phyloP scores from a whole-genome alignment of 1,140 invertebrate genomes.

The Formica selysi region DNA sequence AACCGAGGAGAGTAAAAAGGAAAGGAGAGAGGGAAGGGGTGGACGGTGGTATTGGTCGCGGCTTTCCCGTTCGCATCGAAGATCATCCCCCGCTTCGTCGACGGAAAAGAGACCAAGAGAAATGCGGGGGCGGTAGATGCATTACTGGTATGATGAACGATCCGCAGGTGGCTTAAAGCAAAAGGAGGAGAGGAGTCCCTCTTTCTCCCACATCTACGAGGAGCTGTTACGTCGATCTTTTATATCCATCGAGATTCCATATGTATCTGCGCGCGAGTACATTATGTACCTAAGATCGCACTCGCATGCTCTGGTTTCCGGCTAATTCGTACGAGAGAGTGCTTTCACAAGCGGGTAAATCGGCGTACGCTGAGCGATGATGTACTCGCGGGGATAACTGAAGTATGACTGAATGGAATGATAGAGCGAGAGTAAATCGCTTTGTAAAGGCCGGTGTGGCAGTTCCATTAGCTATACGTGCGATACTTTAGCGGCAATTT shows the following conservation, averaged over 20 bases:
- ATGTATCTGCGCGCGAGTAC: constrained; percentile 32
- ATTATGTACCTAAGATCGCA: constrained; percentile 45
- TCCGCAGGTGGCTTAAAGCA: constrained; percentile 74
- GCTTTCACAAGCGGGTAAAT: constrained; percentile 41
- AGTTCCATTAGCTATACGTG: constrained; percentile 38
- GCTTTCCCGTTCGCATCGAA: constrained; percentile 65
- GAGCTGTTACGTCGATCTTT: constrained; percentile 66
- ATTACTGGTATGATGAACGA: constrained; percentile 82
- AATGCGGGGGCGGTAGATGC: constrained; percentile 72
- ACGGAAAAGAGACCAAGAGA: constrained; percentile 66
- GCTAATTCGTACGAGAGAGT: constrained; percentile 52
- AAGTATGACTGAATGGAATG: constrained; percentile 40
- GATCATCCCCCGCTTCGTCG: constrained; percentile 63
- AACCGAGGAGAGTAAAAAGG: constrained; percentile 33
- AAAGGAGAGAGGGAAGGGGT: constrained; percentile 12
- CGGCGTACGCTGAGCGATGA: constrained; percentile 37
- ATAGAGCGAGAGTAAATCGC: constrained; percentile 38
- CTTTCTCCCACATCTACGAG: constrained; percentile 40
- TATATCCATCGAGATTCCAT: constrained; percentile 63
- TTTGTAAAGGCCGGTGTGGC: constrained; percentile 25
- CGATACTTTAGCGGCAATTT: constrained; percentile 1
- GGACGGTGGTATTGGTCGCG: constrained; percentile 36
- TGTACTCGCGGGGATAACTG: constrained; percentile 34
- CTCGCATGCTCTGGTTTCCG: constrained; percentile 29
- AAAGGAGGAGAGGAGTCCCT: constrained; percentile 46